Evolutionary conservation across 2,888 invertebrate species (phyloP), one percentile per base, ranked within the genome.

Genomic region (Diarsia mendica): DNA sequence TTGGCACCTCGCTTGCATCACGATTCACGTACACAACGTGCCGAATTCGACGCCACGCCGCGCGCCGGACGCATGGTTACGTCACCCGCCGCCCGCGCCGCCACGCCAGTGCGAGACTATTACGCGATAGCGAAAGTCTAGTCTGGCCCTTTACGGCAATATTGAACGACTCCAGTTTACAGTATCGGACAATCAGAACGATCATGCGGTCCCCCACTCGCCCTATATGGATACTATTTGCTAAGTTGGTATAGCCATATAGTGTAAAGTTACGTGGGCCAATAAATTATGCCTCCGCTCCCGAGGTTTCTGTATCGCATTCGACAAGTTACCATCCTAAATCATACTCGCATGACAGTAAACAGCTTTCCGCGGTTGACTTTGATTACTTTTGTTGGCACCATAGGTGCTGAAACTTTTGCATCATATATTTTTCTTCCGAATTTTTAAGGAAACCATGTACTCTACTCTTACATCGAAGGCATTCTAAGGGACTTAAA

Each of bases 1-100:
- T 96, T 96, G 95, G 93, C 95, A 94, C 93, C 92, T 89, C 84
- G 83, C 90, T 94, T 92, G 92, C 92, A 92, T 89, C 91, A 91
- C 88, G 89, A 88, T 87, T 83, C 80, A 79, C 80, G 79, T 88
- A 89, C 89, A 91, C 89, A 89, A 92, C 91, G 90, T 90, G 90
- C 90, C 89, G 91, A 93, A 93, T 89, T 84, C 77, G 76, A 84
- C 81, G 73, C 79, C 39, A 8, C 39, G 39, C 39, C 39, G 39
- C 79, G 78, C 72, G 82, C 85, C 84, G 89, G 87, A 89, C 87
- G 85, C 77, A 78, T 77, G 76, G 75, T 93, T 89, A 91, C 92
- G 92, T 92, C 92, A 93, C 75, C 80, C 71, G 80, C 77, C 76
- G 75, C 60, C 33, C 60, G 60, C 60, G 60, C 70, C 79, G 75